A percentile compares a stretch with the other conserved stretches of the same genome.
These are phyloP conservation scores for Alviniconcha marisindica DNA, from an alignment of 1,140 invertebrate species.

Conservation along the genomic window DNA sequence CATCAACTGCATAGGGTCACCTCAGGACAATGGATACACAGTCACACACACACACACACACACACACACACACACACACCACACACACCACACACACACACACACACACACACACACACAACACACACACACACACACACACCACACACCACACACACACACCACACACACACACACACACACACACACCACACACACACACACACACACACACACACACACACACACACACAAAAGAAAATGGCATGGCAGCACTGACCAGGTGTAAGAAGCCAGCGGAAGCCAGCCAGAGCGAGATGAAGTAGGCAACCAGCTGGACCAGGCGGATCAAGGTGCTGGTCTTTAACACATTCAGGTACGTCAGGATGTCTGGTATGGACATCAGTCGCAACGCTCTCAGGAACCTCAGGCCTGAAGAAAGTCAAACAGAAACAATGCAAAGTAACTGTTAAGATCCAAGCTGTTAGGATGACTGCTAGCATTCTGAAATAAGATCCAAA, in stretches of 20 bases:
- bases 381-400: conserved; percentile 98
- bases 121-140: background rate
- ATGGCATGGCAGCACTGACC: conserved; percentile 71
- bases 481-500: background rate
- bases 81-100: background rate
- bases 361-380: conserved; percentile 80
- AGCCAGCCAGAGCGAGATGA: conserved; percentile 75
- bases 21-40: too few species aligned
- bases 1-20: too few species aligned
- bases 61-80: background rate
- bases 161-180: background rate
- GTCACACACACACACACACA: background rate
- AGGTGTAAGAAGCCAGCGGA: conserved; percentile 76
- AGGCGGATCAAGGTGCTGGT: conserved; percentile 75
- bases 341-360: conserved; percentile 76
- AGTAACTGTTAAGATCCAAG: background rate
- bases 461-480: background rate
- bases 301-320: conserved; percentile 71
- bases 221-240: background rate
- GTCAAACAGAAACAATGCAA: conserved; percentile 4
- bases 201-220: background rate
- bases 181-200: background rate
- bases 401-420: conserved; percentile 93
- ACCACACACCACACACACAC: background rate
- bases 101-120: background rate